A percentile compares a stretch with the other conserved stretches of the same genome.
Conservation (phyloP, 2,888 invertebrate species). For the Orchesellides sinensis region DNA sequence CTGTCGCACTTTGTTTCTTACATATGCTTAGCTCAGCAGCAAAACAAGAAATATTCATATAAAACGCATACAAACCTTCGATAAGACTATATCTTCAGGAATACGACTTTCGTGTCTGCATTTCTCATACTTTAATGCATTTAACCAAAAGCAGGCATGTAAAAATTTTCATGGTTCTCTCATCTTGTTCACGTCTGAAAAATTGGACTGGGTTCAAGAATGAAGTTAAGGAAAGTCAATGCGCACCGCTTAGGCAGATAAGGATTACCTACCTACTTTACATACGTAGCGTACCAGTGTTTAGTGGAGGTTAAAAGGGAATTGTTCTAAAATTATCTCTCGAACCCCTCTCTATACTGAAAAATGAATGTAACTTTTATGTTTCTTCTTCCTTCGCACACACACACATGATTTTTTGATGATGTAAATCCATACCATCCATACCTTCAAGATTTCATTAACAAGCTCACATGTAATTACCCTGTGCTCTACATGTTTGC, state of each 20-base stretch:
- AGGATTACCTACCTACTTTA: not conserved
- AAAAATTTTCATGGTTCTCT: too few relatives aligned
- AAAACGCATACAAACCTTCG: not conserved
- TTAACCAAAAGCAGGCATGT: too few relatives aligned
- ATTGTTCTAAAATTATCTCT: constrained; percentile 26
- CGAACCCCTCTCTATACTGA: too few relatives aligned
- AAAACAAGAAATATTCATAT: not conserved
- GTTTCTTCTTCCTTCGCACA: not conserved
- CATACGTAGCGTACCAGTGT: not conserved
- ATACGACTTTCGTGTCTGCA: too few relatives aligned
- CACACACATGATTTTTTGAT: not conserved
- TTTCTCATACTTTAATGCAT: too few relatives aligned
- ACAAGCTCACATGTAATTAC: too few relatives aligned
- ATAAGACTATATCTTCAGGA: too few relatives aligned
- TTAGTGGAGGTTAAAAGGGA: not conserved
- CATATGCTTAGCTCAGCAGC: constrained; percentile 13
- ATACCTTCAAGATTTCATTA: too few relatives aligned
- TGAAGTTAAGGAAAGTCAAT: not conserved
- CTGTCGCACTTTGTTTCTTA: not conserved
- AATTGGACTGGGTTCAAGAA: not conserved
- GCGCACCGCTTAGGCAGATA: not conserved
- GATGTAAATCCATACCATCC: too few relatives aligned
- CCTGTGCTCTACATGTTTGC: too few relatives aligned
- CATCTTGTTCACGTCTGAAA: not conserved
- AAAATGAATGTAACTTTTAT: too few relatives aligned